Base-by-base conservation (phyloP, 2,113 vertebrate species). In the Myrmophylax atrothorax region DNA sequence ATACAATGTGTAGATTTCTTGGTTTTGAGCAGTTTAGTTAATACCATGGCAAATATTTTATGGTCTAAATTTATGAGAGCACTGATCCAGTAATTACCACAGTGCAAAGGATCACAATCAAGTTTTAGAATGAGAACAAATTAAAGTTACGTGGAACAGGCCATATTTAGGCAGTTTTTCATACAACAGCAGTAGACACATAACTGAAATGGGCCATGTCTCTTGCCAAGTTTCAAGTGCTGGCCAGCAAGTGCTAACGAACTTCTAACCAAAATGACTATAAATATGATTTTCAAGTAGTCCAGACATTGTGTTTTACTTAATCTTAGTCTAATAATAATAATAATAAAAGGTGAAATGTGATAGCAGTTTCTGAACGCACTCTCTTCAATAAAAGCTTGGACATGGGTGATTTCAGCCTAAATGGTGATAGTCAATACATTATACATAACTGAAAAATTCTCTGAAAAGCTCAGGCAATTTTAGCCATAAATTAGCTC, bases 31-130 rank as follows among this genome's bases (percentile, higher is more conserved):
- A 47, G 55, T 35, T 95, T 59, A 66, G 63, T 67, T 93, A 91
- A 93, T 80, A 77, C 75, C 68, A 25, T 4, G 38, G 63, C 82
- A 86, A 96, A 84, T 85, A 93, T 46, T 95, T 97, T 87, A 87
- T 55, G 44, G 76, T 87, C 74, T 69, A 52, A 91, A 93, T 93
- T 94, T 94, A 92, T 84, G 91, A 91, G 66, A 66, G 46, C 44
- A 89, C 69, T 38, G 66, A 53, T 83, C 72, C 69, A 50, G 87
- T 87, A 93, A 94, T 95, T 89, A 83, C 69, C 44, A 68, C 0
- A 3, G n/a, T 87, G 53, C 53, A 93, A 93, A 82, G 53, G 70
- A 91, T 93, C 81, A 91, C 81, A 93, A 75, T 58, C 78, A 69
- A 69, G 18, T 91, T 93, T 89, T 37, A 84, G 77, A 91, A 82